phyloP scores from a whole-genome alignment of 2,797 vertebrate species.

The Melanotaenia nigrans region DNA sequence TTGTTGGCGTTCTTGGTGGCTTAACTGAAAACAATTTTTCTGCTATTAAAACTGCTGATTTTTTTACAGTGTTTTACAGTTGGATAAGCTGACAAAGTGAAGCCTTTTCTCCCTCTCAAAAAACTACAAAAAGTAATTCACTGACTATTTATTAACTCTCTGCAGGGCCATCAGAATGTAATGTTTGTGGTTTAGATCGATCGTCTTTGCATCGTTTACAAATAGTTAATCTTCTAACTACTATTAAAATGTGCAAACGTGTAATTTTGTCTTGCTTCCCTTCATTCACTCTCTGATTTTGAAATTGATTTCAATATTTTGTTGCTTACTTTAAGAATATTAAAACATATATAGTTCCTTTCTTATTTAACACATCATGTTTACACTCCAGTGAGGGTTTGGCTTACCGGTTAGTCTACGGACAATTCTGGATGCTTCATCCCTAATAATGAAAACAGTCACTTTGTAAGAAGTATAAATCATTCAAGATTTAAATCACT shows the following conservation, averaged over 20 bases:
- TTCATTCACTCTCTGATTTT: neutral
- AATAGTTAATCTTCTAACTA: neutral
- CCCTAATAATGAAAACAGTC: slow-evolving; percentile 56
- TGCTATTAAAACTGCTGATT: neutral
- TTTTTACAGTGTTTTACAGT: neutral
- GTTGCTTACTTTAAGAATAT: neutral
- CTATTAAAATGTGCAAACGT: neutral
- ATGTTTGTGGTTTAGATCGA: neutral
- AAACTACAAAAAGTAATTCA: neutral
- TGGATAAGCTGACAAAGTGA: neutral
- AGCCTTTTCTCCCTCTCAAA: neutral
- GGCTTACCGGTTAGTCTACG: slow-evolving; percentile 74
- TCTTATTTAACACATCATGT: neutral
- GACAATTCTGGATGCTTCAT: slow-evolving; percentile 59
- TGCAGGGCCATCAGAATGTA: neutral
- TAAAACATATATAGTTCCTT: neutral
- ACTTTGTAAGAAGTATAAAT: neutral
- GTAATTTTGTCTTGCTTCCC: neutral
- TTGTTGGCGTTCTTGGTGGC: neutral
- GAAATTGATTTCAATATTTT: neutral
- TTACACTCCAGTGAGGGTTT: neutral
- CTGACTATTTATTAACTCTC: neutral
- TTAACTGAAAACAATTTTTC: neutral
- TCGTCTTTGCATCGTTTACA: neutral
- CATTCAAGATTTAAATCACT: neutral